Percentiles rank a stretch among this genome's conserved stretches.
phyloP scores from a whole-genome alignment of 2,797 vertebrate genomes.

The Fistularia tabacaria region DNA sequence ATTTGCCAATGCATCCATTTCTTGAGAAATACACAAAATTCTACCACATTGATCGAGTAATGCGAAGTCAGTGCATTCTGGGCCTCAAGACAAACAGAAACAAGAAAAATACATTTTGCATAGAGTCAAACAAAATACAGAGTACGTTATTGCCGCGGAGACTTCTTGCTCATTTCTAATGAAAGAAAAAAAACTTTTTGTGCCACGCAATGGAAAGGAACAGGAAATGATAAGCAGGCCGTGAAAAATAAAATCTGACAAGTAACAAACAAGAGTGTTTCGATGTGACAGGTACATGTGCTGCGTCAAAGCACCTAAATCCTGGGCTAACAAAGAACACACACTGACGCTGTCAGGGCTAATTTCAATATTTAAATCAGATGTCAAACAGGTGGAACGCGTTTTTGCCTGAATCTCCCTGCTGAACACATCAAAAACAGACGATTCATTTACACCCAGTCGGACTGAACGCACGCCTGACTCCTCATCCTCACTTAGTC shows the following conservation, averaged over 20 bases:
- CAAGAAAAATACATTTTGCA: too few species aligned
- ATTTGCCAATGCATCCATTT: too few species aligned
- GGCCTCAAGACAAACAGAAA: too few species aligned
- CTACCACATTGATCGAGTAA: too few species aligned
- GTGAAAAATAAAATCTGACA: constrained; percentile 14
- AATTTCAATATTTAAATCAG: constrained; percentile 8
- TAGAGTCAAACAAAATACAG: too few species aligned
- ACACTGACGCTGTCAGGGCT: constrained; percentile 7
- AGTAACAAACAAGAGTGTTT: constrained; percentile 1
- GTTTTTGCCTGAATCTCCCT: constrained; percentile 3
- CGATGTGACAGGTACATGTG: constrained; percentile 7
- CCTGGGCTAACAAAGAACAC: constrained; percentile 11
- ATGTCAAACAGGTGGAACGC: not conserved
- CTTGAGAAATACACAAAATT: too few species aligned
- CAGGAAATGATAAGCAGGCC: not conserved
- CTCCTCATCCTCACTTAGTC: not conserved
- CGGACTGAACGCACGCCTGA: constrained; percentile 1
- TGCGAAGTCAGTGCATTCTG: too few species aligned
- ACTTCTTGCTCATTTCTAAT: too few species aligned
- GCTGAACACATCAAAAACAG: constrained; percentile 9
- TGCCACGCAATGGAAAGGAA: constrained; percentile 1
- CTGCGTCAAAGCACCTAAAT: constrained; percentile 12
- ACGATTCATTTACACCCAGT: not conserved
- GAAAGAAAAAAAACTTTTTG: not conserved
- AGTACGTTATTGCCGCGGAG: too few species aligned